Conservation (phyloP, 92 coral and sea anemone species). For the Meandrina meandrites region DNA sequence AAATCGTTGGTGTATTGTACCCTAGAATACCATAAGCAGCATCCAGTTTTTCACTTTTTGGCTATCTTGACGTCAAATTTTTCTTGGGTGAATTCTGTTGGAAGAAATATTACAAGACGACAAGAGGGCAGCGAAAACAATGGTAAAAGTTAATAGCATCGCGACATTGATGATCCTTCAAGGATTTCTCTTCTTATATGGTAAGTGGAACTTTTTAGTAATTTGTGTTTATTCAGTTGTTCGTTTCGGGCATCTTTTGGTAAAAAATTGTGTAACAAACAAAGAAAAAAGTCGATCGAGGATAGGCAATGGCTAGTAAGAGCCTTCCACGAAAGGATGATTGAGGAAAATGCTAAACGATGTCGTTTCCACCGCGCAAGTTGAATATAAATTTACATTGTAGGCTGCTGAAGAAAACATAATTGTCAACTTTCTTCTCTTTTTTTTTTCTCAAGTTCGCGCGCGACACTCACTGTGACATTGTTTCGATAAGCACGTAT, state of each 20-base stretch:
- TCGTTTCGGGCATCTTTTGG: background rate
- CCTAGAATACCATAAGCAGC: background rate
- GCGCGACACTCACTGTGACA: background rate
- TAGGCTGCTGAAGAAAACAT: background rate
- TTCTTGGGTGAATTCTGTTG: background rate
- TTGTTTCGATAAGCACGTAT: background rate
- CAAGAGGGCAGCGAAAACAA: background rate
- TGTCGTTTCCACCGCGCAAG: background rate
- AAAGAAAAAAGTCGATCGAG: background rate
- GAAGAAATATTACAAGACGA: background rate
- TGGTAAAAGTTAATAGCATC: background rate
- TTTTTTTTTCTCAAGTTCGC: too few relatives aligned
- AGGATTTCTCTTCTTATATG: background rate
- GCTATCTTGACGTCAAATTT: background rate
- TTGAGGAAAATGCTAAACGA: background rate
- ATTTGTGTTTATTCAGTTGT: background rate
- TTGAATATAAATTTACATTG: background rate
- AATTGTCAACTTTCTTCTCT: too few relatives aligned
- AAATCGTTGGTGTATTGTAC: background rate
- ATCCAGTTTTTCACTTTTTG: background rate
- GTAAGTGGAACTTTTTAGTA: background rate
- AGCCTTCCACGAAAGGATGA: background rate
- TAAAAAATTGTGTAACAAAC: background rate
- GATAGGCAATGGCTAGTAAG: background rate
- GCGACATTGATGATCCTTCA: background rate